Percentiles rank a stretch among this genome's conserved stretches.
These are phyloP conservation scores for Gulo gulo DNA, from an alignment of 2,113 vertebrate species.

Conservation along the genomic window DNA sequence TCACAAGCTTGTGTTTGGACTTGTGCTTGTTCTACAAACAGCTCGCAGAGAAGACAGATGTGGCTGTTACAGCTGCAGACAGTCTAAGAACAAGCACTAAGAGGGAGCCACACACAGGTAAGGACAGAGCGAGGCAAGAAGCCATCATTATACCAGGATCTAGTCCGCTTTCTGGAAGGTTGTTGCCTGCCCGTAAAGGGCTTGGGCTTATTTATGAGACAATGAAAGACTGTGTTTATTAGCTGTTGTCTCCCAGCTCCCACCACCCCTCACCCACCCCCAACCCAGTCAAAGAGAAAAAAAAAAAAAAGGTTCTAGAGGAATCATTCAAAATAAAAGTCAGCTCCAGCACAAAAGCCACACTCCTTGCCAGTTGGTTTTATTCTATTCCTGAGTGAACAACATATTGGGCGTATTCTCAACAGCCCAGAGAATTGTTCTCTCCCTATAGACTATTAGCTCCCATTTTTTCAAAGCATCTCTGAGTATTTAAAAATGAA, in stretches of 20 bases:
- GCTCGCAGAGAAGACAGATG: not conserved
- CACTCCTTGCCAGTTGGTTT: not conserved
- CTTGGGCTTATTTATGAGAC: no score
- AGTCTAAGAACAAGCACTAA: not conserved
- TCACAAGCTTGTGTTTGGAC: not conserved
- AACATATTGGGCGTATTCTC: not conserved
- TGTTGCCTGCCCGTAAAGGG: not conserved
- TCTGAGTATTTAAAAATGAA: constrained; percentile 10
- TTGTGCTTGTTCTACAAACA: not conserved
- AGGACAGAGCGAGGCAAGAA: not conserved
- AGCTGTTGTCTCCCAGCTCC: not conserved
- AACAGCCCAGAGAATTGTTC: not conserved
- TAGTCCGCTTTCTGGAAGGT: not conserved
- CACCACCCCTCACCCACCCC: not conserved
- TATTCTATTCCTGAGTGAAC: not conserved
- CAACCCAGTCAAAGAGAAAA: not conserved
- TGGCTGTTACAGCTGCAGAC: not conserved
- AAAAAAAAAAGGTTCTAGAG: not conserved
- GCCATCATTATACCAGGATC: not conserved
- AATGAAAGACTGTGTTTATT: not conserved
- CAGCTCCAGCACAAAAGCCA: not conserved
- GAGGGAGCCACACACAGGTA: not conserved
- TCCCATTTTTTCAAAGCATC: not conserved
- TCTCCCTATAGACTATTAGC: not conserved
- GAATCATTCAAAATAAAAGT: not conserved